These are phyloP conservation scores for Thalassophryne amazonica DNA, from an alignment of 2,797 vertebrate species.

Conservation along the genomic window DNA sequence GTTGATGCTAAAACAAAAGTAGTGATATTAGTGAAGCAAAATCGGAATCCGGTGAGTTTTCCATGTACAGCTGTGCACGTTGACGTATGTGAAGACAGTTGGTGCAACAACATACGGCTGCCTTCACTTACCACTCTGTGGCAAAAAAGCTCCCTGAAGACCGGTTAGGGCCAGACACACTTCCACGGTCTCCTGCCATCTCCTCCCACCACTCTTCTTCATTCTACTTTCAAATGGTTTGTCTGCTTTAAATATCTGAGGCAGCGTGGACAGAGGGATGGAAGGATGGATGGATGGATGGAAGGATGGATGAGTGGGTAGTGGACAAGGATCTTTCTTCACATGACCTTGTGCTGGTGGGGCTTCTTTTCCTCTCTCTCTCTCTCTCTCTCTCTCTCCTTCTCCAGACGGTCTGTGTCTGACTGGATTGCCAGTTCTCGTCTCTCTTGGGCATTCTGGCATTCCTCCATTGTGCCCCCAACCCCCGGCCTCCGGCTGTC, in stretches of 20 bases:
- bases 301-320: slow-evolving; percentile 45
- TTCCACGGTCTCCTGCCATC: slow-evolving; percentile 42
- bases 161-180: slow-evolving; percentile 48
- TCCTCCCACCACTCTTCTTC: not conserved
- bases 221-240: slow-evolving; percentile 61
- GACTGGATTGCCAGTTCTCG: slow-evolving; percentile 80
- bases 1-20: no score
- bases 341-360: slow-evolving; percentile 84
- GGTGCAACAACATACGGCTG: slow-evolving; percentile 48
- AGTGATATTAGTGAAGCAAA: no score
- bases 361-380: slow-evolving; percentile 55
- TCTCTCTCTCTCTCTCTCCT: slow-evolving; percentile 48
- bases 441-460: slow-evolving; percentile 90
- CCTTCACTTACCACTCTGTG: slow-evolving; percentile 61
- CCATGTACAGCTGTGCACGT: no score
- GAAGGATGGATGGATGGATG: slow-evolving; percentile 57
- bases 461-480: slow-evolving; percentile 72
- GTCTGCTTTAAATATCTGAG: slow-evolving; percentile 75
- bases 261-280: slow-evolving; percentile 65
- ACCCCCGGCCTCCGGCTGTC: slow-evolving; percentile 63
- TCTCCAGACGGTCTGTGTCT: slow-evolving; percentile 82
- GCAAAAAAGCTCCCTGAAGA: slow-evolving; percentile 66
- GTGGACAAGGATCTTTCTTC: slow-evolving; percentile 81
- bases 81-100: slow-evolving; percentile 25
- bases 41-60: no score